Evolutionary conservation across 2,888 invertebrate species (phyloP).

Genomic region (Trichopoda pennipes): DNA sequence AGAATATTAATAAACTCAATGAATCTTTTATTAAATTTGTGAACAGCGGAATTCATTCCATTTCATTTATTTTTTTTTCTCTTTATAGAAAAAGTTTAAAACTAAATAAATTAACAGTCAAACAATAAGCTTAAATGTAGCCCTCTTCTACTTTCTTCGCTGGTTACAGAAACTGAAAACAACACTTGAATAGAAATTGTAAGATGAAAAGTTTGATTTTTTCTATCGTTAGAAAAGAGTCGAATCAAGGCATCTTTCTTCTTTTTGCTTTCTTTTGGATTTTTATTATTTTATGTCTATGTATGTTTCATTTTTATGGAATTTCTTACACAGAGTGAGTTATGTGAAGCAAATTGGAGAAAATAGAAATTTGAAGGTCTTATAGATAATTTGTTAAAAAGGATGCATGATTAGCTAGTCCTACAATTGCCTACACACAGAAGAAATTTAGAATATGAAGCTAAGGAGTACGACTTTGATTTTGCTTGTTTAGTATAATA

Average conservation of each 20-base stretch:
- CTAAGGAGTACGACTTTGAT: no score
- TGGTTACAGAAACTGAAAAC: slow-evolving; percentile 27
- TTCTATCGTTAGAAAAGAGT: slow-evolving; percentile 34
- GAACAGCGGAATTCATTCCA: slow-evolving; percentile 53
- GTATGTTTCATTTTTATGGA: slow-evolving; percentile 11
- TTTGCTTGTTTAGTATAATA: no score
- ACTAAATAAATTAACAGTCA: slow-evolving; percentile 69
- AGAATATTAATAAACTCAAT: slow-evolving; percentile 69
- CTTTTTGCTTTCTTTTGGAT: background rate
- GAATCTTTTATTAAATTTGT: slow-evolving; percentile 68
- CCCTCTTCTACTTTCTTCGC: slow-evolving; percentile 13
- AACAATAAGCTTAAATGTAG: slow-evolving; percentile 68
- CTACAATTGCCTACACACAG: no score
- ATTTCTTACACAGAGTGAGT: slow-evolving; percentile 19
- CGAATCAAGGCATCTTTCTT: slow-evolving; percentile 56
- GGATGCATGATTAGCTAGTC: background rate
- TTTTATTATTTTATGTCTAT: background rate
- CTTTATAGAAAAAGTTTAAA: slow-evolving; percentile 55
- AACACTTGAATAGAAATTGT: slow-evolving; percentile 52
- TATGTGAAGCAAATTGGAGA: slow-evolving; percentile 2
- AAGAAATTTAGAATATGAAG: no score
- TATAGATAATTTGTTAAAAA: background rate
- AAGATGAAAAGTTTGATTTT: slow-evolving; percentile 57
- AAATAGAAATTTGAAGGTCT: slow-evolving; percentile 29
- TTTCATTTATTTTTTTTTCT: slow-evolving; percentile 28